Base-by-base conservation (phyloP, 2,888 invertebrate genomes). In the Prosapia bicincta region DNA sequence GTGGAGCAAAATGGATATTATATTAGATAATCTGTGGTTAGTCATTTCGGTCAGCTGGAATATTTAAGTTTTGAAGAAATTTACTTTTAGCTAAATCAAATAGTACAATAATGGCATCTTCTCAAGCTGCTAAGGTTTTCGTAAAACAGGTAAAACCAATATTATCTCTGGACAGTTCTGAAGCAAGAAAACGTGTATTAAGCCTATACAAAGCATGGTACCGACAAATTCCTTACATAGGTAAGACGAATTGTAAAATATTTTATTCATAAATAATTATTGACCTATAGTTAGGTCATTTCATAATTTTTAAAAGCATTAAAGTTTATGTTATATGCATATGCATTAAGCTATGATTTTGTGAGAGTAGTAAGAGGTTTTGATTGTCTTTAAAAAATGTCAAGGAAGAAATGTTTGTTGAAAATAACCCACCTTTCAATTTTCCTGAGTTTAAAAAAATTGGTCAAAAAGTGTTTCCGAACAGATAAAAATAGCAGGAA, bases 181-280 rank as follows among this genome's bases (percentile, higher is more conserved):
- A 98, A 84, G 96, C 97, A 0, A 90, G 90, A 81, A 89, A 89
- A 83, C 89, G 97, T 84, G 97, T 95, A 0, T 83, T 97, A 9
- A 94, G 91, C 85, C 88, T 98, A 75, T 98, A 98, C 85, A 96
- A 93, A 87, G 93, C 96, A 75, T 98, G 98, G 97, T 95, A 93
- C 85, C 91, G 97, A 80, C 95, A 97, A 86, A 88, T 97, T 78
- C 97, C 97, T 7, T 92, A 92, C 84, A 89, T 97, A 83, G 91
- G 97, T 96, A 87, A 87, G 90, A 88, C 78, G 38, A 67, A 30
- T 68, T 78, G 72, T 71, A 5, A 71, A 13, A 5, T 28, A 13
- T 67, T 15, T 9, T 2, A 3, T 68, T 30, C 13, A 13, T 13
- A 38, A 38, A 13, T n/a, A 20, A n/a, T 20, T 54, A 54, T 54